phyloP scores from a whole-genome alignment of 2,113 vertebrate species.

The Sceloporus undulatus region DNA sequence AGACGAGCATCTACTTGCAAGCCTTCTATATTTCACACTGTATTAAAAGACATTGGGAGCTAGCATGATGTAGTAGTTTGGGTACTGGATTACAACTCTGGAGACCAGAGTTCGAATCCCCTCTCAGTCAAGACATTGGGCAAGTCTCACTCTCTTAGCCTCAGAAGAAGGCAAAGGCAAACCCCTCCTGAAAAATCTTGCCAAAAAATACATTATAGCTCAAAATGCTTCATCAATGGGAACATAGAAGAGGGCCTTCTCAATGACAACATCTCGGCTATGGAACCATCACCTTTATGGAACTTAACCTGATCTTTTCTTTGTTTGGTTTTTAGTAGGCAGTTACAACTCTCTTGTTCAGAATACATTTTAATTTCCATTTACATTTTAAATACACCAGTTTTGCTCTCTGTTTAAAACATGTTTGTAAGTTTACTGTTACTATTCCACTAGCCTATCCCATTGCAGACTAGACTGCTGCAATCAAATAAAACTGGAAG shows the following conservation, averaged over 20 bases:
- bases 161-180: too few relatives aligned
- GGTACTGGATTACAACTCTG: too few relatives aligned
- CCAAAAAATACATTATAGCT: too few relatives aligned
- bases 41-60: background rate
- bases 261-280: background rate
- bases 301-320: background rate
- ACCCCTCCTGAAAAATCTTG: too few relatives aligned
- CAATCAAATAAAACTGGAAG: too few relatives aligned
- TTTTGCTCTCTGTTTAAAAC: background rate
- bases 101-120: too few relatives aligned
- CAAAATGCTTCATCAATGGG: background rate
- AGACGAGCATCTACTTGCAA: background rate
- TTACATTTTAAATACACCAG: background rate
- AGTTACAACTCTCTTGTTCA: background rate
- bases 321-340: background rate
- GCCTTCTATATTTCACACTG: background rate
- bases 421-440: background rate
- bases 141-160: too few relatives aligned
- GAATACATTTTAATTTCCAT: background rate
- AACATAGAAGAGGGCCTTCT: too few relatives aligned
- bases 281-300: background rate
- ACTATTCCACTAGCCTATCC: background rate
- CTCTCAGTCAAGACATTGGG: too few relatives aligned
- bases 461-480: too few relatives aligned
- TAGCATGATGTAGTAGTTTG: too few relatives aligned